Evolutionary conservation across 2,797 vertebrate genomes (phyloP), one percentile per base, ranked within the genome.

Genomic region (Glossophaga mutica): DNA sequence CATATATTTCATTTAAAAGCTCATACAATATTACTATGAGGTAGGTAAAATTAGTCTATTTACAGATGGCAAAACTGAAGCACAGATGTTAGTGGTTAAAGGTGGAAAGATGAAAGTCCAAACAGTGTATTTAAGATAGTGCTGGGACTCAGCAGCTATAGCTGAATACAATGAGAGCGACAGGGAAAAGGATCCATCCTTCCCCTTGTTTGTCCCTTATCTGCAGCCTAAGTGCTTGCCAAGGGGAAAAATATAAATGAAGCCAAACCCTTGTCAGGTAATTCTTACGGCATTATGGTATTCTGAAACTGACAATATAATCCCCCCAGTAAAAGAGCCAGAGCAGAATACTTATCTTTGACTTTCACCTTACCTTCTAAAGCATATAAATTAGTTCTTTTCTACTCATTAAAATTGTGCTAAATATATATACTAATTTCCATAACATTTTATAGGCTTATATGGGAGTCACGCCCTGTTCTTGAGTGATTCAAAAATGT

Each of bases 341-440:
- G n/a, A 91, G 85, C 9, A 92, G 37, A 84, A 78, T 44, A 46
- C 65, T 93, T 93, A 95, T 95, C 87, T 95, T 29, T 91, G 71
- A 81, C 57, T 93, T 92, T 87, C 44, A 88, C 73, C 39, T 90
- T 74, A 71, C 73, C 15, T 81, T 67, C 15, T n/a, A 84, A 90
- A 82, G 59, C 59, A 92, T 10, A 22, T 50, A 96, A 96, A 93
- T 91, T 76, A 94, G 62, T 83, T 85, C 52, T 87, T 96, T 86
- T 91, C 87, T 16, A 34, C 48, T 97, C 42, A 78, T 77, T 93
- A 90, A 91, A 94, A 87, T 26, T 68, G 57, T 62, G 68, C 67
- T 91, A 74, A 95, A 94, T 93, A 82, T 89, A 70, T 19, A 87
- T 39, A 24, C 67, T 42, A 91, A 77, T 87, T 91, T 87, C 83